These are phyloP conservation scores for Orchesella flavescens DNA, from an alignment of 2,888 invertebrate genomes.

Conservation along the genomic window DNA sequence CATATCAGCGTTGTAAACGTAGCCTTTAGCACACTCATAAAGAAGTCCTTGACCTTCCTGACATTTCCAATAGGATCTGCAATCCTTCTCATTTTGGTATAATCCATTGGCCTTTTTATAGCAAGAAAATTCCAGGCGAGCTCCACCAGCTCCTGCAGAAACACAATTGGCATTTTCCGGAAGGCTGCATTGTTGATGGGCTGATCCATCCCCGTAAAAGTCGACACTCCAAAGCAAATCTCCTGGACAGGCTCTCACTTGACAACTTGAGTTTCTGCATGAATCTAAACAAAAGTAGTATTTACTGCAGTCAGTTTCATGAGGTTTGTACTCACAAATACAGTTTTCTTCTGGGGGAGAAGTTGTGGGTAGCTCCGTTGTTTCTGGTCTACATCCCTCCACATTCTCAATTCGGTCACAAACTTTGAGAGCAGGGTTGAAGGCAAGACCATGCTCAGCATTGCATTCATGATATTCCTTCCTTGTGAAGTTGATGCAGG, in stretches of 20 bases:
- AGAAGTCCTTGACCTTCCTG: too few relatives aligned
- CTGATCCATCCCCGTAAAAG: not conserved
- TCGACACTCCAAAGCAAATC: not conserved
- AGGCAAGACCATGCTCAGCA: not conserved
- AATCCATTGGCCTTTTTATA: not conserved
- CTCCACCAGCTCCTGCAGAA: not conserved
- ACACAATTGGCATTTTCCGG: constrained; percentile 24
- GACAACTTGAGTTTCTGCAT: not conserved
- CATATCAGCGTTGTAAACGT: too few relatives aligned
- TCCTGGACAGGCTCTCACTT: not conserved
- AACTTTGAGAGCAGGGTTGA: not conserved
- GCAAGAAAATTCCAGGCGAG: constrained; percentile 22
- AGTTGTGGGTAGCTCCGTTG: not conserved
- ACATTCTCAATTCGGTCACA: constrained; percentile 10
- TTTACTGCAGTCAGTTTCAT: not conserved
- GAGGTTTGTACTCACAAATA: not conserved
- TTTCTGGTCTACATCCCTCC: not conserved
- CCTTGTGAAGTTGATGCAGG: not conserved
- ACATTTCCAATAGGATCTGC: constrained; percentile 33
- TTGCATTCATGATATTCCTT: not conserved
- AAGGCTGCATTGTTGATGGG: constrained; percentile 12
- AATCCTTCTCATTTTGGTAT: constrained; percentile 15
- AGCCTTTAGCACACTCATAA: too few relatives aligned
- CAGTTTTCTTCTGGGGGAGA: not conserved
- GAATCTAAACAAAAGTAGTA: constrained; percentile 6